These are phyloP conservation scores for Gandaritis pyraliata DNA, from an alignment of 2,888 invertebrate genomes.

Conservation along the genomic window DNA sequence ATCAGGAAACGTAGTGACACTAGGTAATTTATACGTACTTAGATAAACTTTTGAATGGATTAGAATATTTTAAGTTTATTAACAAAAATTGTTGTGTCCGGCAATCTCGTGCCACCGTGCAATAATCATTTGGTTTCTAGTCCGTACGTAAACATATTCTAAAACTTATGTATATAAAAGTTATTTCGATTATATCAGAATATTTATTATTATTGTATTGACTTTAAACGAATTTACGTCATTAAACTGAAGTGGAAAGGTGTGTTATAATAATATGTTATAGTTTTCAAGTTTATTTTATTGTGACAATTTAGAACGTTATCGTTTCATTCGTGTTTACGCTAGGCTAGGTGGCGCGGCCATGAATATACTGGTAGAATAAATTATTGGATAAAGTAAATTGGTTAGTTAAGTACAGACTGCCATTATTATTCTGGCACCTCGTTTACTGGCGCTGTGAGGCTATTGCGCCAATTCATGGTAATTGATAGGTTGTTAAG, in stretches of 20 bases:
- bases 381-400: conserved; percentile 58
- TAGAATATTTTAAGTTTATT: neutral
- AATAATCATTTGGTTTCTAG: conserved; percentile 70
- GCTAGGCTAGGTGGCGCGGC: conserved; percentile 82
- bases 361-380: conserved; percentile 66
- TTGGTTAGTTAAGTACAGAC: conserved; percentile 53
- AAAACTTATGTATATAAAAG: conserved; percentile 82
- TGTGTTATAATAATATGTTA: conserved; percentile 72
- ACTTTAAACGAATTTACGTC: conserved; percentile 79
- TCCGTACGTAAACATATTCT: conserved; percentile 76
- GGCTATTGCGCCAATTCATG: conserved; percentile 59
- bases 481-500: conserved; percentile 74
- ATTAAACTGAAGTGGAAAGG: conserved; percentile 56
- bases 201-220: conserved; percentile 78
- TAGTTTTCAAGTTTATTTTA: conserved; percentile 77
- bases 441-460: conserved; percentile 65
- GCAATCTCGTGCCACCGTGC: conserved; percentile 79
- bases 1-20: conserved; percentile 21
- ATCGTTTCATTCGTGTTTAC: conserved; percentile 77
- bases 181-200: conserved; percentile 81
- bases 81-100: conserved; percentile 40
- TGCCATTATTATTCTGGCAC: conserved; percentile 56
- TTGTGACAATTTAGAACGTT: conserved; percentile 77
- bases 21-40: conserved; percentile 7
- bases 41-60: neutral